Conservation (phyloP, 2,888 invertebrate species). For the Ptychoptera albimana region DNA sequence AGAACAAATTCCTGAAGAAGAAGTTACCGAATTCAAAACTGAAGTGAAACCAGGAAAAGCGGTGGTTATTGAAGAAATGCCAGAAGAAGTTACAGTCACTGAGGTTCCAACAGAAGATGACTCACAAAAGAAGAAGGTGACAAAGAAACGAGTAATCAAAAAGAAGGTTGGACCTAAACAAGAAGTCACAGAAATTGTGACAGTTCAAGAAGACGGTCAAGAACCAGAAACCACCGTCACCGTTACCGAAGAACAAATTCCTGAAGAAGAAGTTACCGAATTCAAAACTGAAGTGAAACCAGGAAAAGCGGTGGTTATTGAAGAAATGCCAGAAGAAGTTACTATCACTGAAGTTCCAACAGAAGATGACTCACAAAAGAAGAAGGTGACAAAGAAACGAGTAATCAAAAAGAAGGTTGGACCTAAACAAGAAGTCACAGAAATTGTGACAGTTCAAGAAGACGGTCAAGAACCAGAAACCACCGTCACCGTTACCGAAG, state of each 20-base stretch:
- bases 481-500: too few relatives aligned
- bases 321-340: constrained; percentile 10
- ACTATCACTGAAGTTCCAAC: too few relatives aligned
- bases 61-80: constrained; percentile 10
- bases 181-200: too few relatives aligned
- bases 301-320: constrained; percentile 27
- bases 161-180: too few relatives aligned
- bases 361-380: constrained; percentile 13
- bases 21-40: too few relatives aligned
- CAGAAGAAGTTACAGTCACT: constrained; percentile 15
- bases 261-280: constrained; percentile 8
- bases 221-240: constrained; percentile 11
- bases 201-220: too few relatives aligned
- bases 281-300: constrained; percentile 21
- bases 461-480: constrained; percentile 17
- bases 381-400: constrained; percentile 20
- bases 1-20: too few relatives aligned
- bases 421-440: constrained; percentile 8
- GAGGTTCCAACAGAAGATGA: constrained; percentile 16
- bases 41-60: too few relatives aligned
- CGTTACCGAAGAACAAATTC: constrained; percentile 7
- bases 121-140: too few relatives aligned
- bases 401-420: constrained; percentile 21
- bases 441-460: constrained; percentile 15
- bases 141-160: too few relatives aligned